A percentile compares a stretch with the other conserved stretches of the same genome.
These are phyloP conservation scores for Heliopora coerulea DNA, from an alignment of 92 coral and sea anemone species.

Conservation along the genomic window DNA sequence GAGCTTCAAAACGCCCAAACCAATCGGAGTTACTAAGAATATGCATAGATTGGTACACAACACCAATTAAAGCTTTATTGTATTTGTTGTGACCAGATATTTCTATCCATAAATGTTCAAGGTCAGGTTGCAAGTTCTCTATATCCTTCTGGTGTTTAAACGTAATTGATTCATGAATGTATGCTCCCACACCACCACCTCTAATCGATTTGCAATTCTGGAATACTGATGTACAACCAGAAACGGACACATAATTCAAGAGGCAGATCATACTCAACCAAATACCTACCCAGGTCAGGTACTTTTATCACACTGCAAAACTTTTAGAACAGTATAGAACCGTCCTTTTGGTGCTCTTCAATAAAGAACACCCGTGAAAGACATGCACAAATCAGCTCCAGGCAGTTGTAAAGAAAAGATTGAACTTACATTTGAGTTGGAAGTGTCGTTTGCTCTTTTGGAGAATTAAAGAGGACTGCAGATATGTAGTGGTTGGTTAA, in stretches of 20 bases:
- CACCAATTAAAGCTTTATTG: constrained; percentile 48
- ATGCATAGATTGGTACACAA: constrained; percentile 40
- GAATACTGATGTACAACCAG: constrained; percentile 35
- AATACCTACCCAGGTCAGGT: no score
- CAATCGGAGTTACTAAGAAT: constrained; percentile 39
- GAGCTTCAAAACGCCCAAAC: constrained; percentile 38
- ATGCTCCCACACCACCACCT: constrained; percentile 50
- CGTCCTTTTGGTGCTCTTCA: no score
- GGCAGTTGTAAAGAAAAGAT: no score
- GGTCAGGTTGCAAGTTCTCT: constrained; percentile 48
- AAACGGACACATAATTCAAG: constrained; percentile 45
- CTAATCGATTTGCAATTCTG: constrained; percentile 51
- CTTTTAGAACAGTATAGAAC: no score
- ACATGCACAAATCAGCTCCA: no score
- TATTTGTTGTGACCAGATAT: constrained; percentile 53
- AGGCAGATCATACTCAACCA: no score
- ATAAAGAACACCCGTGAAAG: no score
- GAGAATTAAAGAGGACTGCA: no score
- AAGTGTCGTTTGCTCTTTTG: no score
- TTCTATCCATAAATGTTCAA: constrained; percentile 54
- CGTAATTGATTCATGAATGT: constrained; percentile 44
- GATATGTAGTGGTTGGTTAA: no score
- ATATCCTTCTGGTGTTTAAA: constrained; percentile 49
- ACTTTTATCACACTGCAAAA: no score
- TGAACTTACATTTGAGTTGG: no score